Conservation (phyloP, 2,888 invertebrate genomes). For the Toxonevra muliebris region DNA sequence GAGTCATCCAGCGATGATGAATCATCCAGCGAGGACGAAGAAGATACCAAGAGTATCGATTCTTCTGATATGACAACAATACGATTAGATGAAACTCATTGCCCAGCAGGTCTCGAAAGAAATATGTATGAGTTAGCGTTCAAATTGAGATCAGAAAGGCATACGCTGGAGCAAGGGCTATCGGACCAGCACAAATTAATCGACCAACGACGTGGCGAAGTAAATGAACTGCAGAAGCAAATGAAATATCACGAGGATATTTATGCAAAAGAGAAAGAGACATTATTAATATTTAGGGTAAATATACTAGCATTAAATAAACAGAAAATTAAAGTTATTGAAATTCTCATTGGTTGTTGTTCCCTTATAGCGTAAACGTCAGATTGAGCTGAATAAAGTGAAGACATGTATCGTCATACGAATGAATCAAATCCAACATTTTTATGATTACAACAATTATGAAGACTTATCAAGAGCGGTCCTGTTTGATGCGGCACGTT, state of each 20-base stretch:
- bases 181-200: slow-evolving; percentile 69
- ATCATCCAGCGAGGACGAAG: slow-evolving; percentile 67
- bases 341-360: background rate
- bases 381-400: slow-evolving; percentile 80
- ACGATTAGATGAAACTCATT: slow-evolving; percentile 75
- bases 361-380: slow-evolving; percentile 67
- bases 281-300: slow-evolving; percentile 74
- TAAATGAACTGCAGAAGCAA: slow-evolving; percentile 70
- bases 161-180: slow-evolving; percentile 70
- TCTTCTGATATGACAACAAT: slow-evolving; percentile 74
- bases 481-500: slow-evolving; percentile 71
- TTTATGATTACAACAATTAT: slow-evolving; percentile 66
- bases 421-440: slow-evolving; percentile 74
- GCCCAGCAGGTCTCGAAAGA: slow-evolving; percentile 77
- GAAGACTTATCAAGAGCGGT: slow-evolving; percentile 66
- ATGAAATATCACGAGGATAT: slow-evolving; percentile 69
- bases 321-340: no score
- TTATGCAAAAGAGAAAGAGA: slow-evolving; percentile 69
- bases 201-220: slow-evolving; percentile 70
- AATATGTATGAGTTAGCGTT: slow-evolving; percentile 76
- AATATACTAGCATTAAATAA: slow-evolving; percentile 5
- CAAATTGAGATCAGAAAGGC: slow-evolving; percentile 69
- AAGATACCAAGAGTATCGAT: slow-evolving; percentile 71
- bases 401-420: slow-evolving; percentile 74
- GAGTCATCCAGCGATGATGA: slow-evolving; percentile 68